phyloP scores from a whole-genome alignment of 2,113 vertebrate species.

The Pipa parva region DNA sequence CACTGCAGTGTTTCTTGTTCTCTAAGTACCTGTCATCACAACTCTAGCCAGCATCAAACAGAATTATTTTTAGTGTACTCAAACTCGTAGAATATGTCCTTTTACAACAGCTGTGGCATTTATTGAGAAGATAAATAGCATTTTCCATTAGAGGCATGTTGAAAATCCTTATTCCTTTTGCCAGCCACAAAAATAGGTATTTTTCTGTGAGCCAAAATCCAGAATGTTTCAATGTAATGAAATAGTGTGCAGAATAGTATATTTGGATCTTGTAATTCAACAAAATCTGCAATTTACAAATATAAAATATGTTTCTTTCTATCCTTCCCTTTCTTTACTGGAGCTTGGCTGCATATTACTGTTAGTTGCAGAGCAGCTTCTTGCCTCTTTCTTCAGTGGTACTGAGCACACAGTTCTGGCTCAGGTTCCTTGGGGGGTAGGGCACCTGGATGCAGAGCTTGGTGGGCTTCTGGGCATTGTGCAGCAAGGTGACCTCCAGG shows the following conservation, averaged over 20 bases:
- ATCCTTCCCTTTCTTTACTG: too few species aligned
- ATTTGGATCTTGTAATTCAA: neutral
- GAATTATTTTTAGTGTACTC: slow-evolving; percentile 33
- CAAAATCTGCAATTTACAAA: too few species aligned
- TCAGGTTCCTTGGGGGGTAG: too few species aligned
- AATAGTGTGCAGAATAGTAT: neutral
- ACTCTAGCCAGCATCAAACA: slow-evolving; percentile 20
- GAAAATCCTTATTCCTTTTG: slow-evolving; percentile 31
- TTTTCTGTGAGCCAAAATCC: neutral
- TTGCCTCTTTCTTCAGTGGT: too few species aligned
- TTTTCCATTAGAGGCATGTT: slow-evolving; percentile 29
- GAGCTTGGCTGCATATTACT: too few species aligned
- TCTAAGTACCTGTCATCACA: slow-evolving; percentile 2
- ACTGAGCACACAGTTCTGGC: too few species aligned
- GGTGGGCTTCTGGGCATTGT: too few species aligned
- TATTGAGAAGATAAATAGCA: slow-evolving; percentile 36
- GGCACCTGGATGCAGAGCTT: too few species aligned
- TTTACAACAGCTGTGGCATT: slow-evolving; percentile 34
- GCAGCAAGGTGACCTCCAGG: too few species aligned
- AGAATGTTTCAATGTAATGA: slow-evolving; percentile 8
- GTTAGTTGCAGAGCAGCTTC: too few species aligned
- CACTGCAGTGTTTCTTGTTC: slow-evolving; percentile 18
- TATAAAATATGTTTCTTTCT: too few species aligned
- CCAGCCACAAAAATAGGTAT: slow-evolving; percentile 15
- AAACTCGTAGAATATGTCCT: slow-evolving; percentile 19